These are phyloP conservation scores for Eristalis pertinax DNA, from an alignment of 2,888 invertebrate genomes.

Conservation along the genomic window DNA sequence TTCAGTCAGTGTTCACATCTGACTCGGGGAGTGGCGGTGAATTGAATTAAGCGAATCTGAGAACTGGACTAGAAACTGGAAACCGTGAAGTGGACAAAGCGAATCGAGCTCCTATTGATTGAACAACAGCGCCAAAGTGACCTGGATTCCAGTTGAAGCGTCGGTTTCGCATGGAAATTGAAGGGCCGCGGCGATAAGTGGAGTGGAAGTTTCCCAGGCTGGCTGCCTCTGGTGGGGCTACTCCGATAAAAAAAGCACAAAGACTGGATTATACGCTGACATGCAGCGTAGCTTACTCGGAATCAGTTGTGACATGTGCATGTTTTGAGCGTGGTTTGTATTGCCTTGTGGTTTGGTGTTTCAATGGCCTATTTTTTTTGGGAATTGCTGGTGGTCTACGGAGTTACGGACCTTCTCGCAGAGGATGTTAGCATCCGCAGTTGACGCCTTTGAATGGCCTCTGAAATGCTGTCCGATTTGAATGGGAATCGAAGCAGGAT, in stretches of 20 bases:
- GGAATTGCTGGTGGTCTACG: too few species aligned
- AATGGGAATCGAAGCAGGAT: too few species aligned
- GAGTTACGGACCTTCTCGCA: too few species aligned
- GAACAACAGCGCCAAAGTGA: neutral
- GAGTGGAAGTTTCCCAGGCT: neutral
- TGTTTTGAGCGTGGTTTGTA: neutral
- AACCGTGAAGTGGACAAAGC: neutral
- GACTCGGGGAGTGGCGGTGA: neutral
- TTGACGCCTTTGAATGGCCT: too few species aligned
- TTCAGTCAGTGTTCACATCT: too few species aligned
- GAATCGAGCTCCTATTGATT: neutral
- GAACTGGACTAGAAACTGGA: neutral
- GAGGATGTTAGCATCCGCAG: too few species aligned
- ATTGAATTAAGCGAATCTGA: conserved; percentile 4
- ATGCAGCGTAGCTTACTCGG: neutral
- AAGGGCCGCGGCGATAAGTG: neutral
- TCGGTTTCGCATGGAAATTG: neutral
- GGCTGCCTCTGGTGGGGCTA: neutral
- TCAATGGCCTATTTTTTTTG: too few species aligned
- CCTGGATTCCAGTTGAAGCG: neutral
- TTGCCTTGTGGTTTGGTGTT: neutral
- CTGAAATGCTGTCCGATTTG: too few species aligned
- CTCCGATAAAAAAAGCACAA: neutral
- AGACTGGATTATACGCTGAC: neutral
- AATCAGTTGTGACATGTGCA: neutral